Evolutionary conservation across 2,888 invertebrate genomes (phyloP), one percentile per base, ranked within the genome.

Genomic region (Crioceris asparagi): DNA sequence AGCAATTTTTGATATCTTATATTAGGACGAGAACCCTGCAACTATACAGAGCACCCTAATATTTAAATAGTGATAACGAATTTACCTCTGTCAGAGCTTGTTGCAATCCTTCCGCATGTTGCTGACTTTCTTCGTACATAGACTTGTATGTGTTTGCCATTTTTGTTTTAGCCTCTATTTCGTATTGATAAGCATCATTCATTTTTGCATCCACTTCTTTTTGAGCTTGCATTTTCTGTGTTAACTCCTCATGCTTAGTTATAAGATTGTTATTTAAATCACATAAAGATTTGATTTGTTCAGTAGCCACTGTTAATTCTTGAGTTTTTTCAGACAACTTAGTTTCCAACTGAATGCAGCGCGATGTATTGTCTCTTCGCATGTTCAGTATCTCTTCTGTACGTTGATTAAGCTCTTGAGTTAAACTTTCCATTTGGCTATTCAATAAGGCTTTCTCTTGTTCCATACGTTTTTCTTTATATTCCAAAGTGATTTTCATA

Each of bases 81-180:
- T 26, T 31, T 50, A 57, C 66, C 59, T 91, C 87, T 39, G 75
- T 67, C 21, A 90, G 77, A 7, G 84, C 87, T 43, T 77, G 73
- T 26, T 78, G 75, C 32, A 91, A 66, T 61, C 91, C 87, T 40
- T 77, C 74, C 3, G 81, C 77, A 65, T 90, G 84, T 17, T 75
- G 68, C 48, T 83, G 79, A 18, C 80, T 75, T 55, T 90, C 87
- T 47, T 83, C 82, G 51, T 77, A 74, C 64, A 85, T 78, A 19
- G 73, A 77, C 67, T 88, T 88, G 57, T 91, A 90, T 8, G 92
- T 66, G 46, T 85, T 81, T 2, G 84, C 79, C 37, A 94, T 68
- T 66, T 84, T 85, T 1, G 79, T 79, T 66, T 91, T 90, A 3
- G 90, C 83, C 41, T 81, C 76, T 12, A 93, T 67, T 68, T 96